Base-by-base conservation (phyloP, 2,888 invertebrate species). In the Parthenolecanium corni region DNA sequence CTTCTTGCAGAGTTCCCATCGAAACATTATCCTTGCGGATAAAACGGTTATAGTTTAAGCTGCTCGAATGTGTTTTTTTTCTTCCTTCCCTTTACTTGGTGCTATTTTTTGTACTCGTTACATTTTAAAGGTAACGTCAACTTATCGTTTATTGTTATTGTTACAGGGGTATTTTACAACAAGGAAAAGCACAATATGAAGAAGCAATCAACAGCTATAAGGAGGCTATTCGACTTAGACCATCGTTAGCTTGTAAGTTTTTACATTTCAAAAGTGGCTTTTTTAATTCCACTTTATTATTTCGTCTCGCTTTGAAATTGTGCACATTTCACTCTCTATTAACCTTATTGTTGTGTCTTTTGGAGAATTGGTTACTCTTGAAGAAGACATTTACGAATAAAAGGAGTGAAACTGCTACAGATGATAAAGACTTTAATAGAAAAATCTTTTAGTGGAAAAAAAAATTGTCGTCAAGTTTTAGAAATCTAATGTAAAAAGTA, bases 121-220 rank as follows among this genome's bases (percentile, higher is more conserved):
- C n/a, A 44, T 51, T n/a, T 51, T 6, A 44, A 20, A 44, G 46
- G 20, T 42, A 42, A 56, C 46, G 56, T 42, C 42, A 56, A 56
- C 42, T 56, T 56, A 56, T 49, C 47, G 31, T 58, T 31, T 47
- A 58, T 6, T 49, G 47, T 58, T 58, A 73, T 79, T 78, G 76
- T 84, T 82, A 66, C 84, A 93, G 92, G 74, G 95, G 94, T 66
- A 89, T 93, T 72, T 78, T 94, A 72, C 82, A 89, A 70, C 93
- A 94, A 77, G 88, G 89, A 71, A 86, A 89, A 76, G 84, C 86
- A 73, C 82, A 90, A 71, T 85, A 85, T 74, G 83, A 87, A 70
- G 89, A 89, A 73, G 92, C 94, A 66, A 84, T 93, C 72, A 82
- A 85, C 74, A 90, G 90, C 77, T 94, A 93, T 76, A 85, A 89